Evolutionary conservation across 2,113 vertebrate species (phyloP), one percentile per base, ranked within the genome.

Genomic region (Bagarius yarrelli): DNA sequence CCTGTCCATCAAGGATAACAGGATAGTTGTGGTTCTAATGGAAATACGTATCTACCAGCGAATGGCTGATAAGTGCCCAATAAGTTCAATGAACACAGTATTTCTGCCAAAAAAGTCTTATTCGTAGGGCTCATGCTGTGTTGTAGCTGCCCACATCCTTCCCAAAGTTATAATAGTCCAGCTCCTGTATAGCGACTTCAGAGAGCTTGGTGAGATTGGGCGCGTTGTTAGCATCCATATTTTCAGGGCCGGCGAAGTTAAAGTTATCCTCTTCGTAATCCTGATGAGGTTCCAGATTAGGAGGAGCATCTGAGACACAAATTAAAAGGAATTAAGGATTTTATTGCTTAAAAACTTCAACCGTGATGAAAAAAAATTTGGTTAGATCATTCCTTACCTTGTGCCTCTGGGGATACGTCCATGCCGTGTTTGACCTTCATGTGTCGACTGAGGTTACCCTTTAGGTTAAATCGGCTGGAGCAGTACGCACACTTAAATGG

Each of bases 401-500:
- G 97, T 88, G 94, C 96, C 34, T 98, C 98, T 87, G 95, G 91
- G 27, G 94, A 91, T 88, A 94, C 82, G 87, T 99, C 98, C 95
- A 99, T 95, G 12, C 98, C 98, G 0, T 99, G 98, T 89, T 99
- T 99, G 90, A 99, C 96, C 92, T 99, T 99, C 96, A 98, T 99
- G 93, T 99, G 98, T 79, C 98, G 93, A 88, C 97, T 99, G 84
- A 99, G 95, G 93, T 99, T 99, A 72, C 98, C 98, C 93, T 99
- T 99, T 91, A 99, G 93, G 94, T 98, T 99, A 89, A 99, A 99
- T 93, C 98, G 98, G 95, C 98, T 99, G 92, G 95, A 96, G 94
- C 98, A 99, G 92, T 98, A 98, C 82, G 96, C 96, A 78, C 98
- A 99, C 92, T 98, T 99, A 95, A 99, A 99, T 88, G 98, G 98